Evolutionary conservation across 2,797 vertebrate species (phyloP).

Genomic region (Meda fulgida): DNA sequence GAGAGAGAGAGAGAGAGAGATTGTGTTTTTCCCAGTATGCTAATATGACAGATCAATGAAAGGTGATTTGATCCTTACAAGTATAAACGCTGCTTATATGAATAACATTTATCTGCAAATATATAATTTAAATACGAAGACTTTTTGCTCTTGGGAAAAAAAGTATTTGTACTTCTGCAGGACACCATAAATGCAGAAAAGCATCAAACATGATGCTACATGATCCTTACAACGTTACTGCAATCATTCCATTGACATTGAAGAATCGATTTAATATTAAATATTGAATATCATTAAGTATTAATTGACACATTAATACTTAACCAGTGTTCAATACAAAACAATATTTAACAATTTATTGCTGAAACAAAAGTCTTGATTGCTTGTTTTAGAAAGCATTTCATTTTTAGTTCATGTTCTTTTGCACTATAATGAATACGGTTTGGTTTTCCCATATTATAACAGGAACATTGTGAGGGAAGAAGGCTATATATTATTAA

Average conservation of each 20-base stretch:
- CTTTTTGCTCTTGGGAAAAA: background rate
- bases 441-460: background rate
- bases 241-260: background rate
- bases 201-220: background rate
- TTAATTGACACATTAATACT: background rate
- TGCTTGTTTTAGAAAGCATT: background rate
- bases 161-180: background rate
- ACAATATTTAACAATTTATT: background rate
- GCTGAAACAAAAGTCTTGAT: background rate
- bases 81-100: background rate
- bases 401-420: background rate
- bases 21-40: background rate
- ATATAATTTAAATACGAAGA: background rate
- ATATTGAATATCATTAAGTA: constrained; percentile 7
- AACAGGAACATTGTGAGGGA: background rate
- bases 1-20: background rate
- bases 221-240: background rate
- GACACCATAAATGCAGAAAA: background rate
- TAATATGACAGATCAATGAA: background rate
- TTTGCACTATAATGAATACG: background rate
- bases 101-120: background rate
- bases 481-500: background rate
- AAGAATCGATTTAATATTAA: background rate
- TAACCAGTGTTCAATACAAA: background rate
- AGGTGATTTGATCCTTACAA: background rate